Evolutionary conservation across 2,113 vertebrate species (phyloP), one percentile per base, ranked within the genome.

Genomic region (Colinus virginianus): DNA sequence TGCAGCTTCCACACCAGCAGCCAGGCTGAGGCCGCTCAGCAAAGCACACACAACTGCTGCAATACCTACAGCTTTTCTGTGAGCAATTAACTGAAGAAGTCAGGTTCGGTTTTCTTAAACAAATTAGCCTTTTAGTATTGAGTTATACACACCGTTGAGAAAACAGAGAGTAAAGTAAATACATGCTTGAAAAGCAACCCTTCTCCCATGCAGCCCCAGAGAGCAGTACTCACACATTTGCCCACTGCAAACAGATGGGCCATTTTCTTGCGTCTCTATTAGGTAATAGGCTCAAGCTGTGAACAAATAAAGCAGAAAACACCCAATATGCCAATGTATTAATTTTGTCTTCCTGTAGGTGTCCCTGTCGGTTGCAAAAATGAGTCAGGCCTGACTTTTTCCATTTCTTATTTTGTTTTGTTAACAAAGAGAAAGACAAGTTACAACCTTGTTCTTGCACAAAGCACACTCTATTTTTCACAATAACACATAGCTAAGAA

Each of bases 271-370:
- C 85, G 90, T 94, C 95, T 96, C 95, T 95, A 96, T 96, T 96
- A 96, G 92, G 94, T 97, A 97, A 97, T 94, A 97, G 92, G 88
- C 94, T 97, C 94, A 96, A 95, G 94, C 95, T 95, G 95, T 97
- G 96, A 97, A 94, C 93, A 96, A 96, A 96, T 96, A 96, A 96
- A 96, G 95, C 96, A 84, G 93, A 95, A 96, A 96, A 96, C 91
- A 95, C 82, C 94, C 96, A 96, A 96, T 95, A 97, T 96, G 95
- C 94, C 96, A 94, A 89, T 93, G 94, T 88, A 92, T 88, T 97
- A 90, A 90, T 91, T 96, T 91, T 79, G 56, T 82, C 93, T 91
- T 96, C 94, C 94, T 96, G 95, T 94, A 96, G 95, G 95, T 96
- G 95, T 93, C 95, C 84, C 95, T 94, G 88, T 97, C 66, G 84